A percentile compares a stretch with the other conserved stretches of the same genome.
Evolutionary conservation across 2,113 vertebrate species (phyloP).

Genomic region (Patagioenas fasciata): DNA sequence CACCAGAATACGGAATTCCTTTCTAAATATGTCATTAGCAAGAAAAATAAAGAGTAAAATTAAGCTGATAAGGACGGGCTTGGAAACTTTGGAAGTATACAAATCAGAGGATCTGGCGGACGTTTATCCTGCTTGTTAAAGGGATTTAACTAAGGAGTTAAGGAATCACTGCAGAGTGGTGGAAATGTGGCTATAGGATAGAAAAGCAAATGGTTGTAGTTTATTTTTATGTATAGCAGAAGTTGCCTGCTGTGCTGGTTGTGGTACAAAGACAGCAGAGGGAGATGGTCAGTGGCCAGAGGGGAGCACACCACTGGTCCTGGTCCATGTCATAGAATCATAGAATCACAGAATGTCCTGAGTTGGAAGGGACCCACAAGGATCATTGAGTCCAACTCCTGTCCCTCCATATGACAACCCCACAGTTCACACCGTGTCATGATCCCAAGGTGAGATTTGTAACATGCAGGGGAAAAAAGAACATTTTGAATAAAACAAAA

Average conservation of each 20-base stretch:
- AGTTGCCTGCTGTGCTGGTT: not conserved
- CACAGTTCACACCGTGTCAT: not conserved
- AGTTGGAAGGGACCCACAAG: too few relatives aligned
- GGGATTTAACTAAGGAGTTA: not conserved
- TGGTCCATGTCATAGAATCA: not conserved
- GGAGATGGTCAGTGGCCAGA: not conserved
- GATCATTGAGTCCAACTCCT: too few relatives aligned
- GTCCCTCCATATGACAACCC: too few relatives aligned
- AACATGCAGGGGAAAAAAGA: not conserved
- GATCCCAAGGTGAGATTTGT: not conserved
- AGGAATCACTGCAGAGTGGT: not conserved
- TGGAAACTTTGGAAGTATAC: not conserved
- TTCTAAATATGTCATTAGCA: conserved; percentile 20
- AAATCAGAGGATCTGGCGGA: not conserved
- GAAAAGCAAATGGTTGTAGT: not conserved
- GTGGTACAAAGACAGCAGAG: not conserved
- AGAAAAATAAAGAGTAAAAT: conserved; percentile 39
- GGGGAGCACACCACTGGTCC: not conserved
- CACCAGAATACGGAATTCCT: conserved; percentile 26
- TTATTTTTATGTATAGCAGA: not conserved
- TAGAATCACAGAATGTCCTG: too few relatives aligned
- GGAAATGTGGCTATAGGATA: not conserved
- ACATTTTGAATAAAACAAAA: not conserved
- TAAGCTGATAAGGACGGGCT: not conserved
- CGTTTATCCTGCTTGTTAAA: not conserved